phyloP scores from a whole-genome alignment of 2,888 invertebrate species.

The Mayetiola destructor region DNA sequence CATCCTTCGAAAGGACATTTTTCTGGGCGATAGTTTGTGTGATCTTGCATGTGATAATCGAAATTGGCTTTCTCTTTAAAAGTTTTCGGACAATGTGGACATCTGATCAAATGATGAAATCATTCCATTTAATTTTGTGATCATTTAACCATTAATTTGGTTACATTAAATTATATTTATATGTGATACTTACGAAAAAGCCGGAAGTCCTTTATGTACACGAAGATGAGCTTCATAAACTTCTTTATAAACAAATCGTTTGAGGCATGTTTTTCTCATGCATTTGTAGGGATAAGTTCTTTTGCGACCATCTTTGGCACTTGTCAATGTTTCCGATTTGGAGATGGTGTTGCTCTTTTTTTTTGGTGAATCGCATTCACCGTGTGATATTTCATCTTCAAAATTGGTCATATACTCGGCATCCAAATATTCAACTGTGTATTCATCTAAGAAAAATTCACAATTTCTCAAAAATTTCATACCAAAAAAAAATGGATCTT shows the following conservation, averaged over 20 bases:
- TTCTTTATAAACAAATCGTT: not conserved
- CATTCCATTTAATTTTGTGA: not conserved
- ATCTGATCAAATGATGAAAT: not conserved
- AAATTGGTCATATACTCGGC: not conserved
- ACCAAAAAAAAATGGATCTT: too few relatives aligned
- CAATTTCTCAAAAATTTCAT: not conserved
- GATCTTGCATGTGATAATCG: slow-evolving; percentile 6
- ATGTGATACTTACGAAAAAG: not conserved
- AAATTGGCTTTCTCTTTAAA: slow-evolving; percentile 1
- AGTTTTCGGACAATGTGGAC: slow-evolving; percentile 12
- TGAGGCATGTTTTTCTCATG: not conserved
- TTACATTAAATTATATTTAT: not conserved
- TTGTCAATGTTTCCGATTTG: not conserved
- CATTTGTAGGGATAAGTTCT: slow-evolving; percentile 2
- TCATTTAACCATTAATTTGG: not conserved
- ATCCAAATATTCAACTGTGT: not conserved
- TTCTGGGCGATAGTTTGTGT: not conserved
- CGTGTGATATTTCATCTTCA: not conserved
- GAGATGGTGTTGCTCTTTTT: not conserved
- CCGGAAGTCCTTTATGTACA: not conserved
- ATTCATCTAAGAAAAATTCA: not conserved
- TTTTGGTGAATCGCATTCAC: not conserved
- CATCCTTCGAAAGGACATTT: slow-evolving; percentile 2
- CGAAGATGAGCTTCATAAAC: not conserved
- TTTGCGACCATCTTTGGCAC: not conserved